Evolutionary conservation across 2,888 invertebrate genomes (phyloP).

Genomic region (Priocnemis perturbator): DNA sequence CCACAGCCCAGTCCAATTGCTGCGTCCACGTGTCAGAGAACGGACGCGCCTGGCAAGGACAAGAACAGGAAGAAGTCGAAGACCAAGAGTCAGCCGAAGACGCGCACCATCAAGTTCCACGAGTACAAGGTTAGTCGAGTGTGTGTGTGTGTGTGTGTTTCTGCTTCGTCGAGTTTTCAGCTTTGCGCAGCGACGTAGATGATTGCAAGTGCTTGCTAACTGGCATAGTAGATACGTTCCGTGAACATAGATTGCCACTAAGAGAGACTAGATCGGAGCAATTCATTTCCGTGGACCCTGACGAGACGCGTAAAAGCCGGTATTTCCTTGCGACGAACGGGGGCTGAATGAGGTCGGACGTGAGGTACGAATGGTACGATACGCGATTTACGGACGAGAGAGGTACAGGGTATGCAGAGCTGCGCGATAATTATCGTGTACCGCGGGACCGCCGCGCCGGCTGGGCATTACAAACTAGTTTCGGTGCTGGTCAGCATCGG

Average conservation of each 20-base stretch:
- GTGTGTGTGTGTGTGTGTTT: no score
- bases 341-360: slow-evolving; percentile 17
- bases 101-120: slow-evolving; percentile 96
- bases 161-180: not conserved
- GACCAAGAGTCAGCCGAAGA: slow-evolving; percentile 87
- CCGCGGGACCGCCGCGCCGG: slow-evolving; percentile 18
- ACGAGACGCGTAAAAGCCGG: no score
- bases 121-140: slow-evolving; percentile 84
- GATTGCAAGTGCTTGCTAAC: not conserved
- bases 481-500: slow-evolving; percentile 12
- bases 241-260: no score
- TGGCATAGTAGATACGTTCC: no score
- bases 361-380: slow-evolving; percentile 15
- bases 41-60: slow-evolving; percentile 78
- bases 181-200: slow-evolving; percentile 14
- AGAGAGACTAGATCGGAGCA: no score
- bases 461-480: slow-evolving; percentile 44
- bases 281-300: no score
- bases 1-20: slow-evolving; percentile 74
- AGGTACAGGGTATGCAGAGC: not conserved
- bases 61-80: slow-evolving; percentile 89
- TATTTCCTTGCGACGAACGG: not conserved
- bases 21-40: slow-evolving; percentile 79
- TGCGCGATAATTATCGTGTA: slow-evolving; percentile 37
- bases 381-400: slow-evolving; percentile 5